A percentile compares a stretch with the other conserved stretches of the same genome.
phyloP scores from a whole-genome alignment of 2,888 invertebrate species.

The Phania funesta region DNA sequence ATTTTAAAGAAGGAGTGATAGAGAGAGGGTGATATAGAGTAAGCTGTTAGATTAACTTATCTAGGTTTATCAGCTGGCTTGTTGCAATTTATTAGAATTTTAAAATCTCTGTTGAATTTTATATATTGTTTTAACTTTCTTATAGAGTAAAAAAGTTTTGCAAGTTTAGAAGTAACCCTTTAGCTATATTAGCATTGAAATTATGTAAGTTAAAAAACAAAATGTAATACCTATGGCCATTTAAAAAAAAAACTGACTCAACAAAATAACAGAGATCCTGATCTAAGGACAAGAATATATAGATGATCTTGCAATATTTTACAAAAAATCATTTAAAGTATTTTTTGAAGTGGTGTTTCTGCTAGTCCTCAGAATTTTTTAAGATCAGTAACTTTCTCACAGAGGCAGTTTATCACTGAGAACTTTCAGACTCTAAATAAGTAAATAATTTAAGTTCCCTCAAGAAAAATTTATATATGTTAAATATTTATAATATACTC shows the following conservation, averaged over 20 bases:
- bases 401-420: conserved; percentile 27
- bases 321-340: conserved; percentile 19
- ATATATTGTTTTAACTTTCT: background rate
- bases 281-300: background rate
- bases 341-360: background rate
- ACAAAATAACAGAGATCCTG: background rate
- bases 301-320: background rate
- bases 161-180: background rate
- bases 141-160: background rate
- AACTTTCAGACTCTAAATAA: conserved; percentile 3
- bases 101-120: background rate
- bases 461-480: background rate
- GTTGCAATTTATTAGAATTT: background rate
- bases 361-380: conserved; percentile 12
- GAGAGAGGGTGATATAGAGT: background rate
- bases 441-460: background rate
- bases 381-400: conserved; percentile 15
- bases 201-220: conserved; percentile 12
- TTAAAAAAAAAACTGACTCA: background rate
- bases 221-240: conserved; percentile 24
- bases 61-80: conserved; percentile 11
- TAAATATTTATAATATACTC: background rate
- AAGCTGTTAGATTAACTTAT: background rate
- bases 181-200: conserved; percentile 1
- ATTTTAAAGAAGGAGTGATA: background rate